A percentile compares a stretch with the other conserved stretches of the same genome.
These are phyloP conservation scores for Sinonovacula constricta DNA, from an alignment of 1,140 invertebrate genomes.

Conservation along the genomic window DNA sequence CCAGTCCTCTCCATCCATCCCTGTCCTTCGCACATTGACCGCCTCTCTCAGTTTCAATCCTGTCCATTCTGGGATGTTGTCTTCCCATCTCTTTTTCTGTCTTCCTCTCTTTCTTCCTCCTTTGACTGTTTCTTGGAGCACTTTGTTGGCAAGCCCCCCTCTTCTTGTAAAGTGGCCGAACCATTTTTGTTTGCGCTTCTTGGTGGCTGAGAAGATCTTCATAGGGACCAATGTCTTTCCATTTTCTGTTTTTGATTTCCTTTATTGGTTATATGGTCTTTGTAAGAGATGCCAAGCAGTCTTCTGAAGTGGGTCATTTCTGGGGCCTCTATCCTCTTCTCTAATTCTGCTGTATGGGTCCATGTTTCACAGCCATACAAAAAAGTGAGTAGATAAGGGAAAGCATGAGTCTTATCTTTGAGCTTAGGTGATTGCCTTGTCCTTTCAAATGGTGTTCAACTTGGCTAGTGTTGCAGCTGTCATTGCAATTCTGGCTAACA, in stretches of 20 bases:
- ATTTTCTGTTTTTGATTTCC: slow-evolving; percentile 5
- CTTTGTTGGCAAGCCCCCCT: not conserved
- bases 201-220: slow-evolving; percentile 20
- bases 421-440: slow-evolving; percentile 22
- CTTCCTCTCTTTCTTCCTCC: slow-evolving; percentile 35
- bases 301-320: slow-evolving; percentile 9
- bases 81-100: slow-evolving; percentile 41
- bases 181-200: slow-evolving; percentile 15
- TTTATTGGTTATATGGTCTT: too few relatives aligned
- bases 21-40: slow-evolving; percentile 26
- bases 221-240: slow-evolving; percentile 6
- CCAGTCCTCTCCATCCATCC: too few relatives aligned
- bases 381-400: not conserved
- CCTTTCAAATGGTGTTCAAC: too few relatives aligned
- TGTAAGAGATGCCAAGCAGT: too few relatives aligned
- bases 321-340: not conserved
- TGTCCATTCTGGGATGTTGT: slow-evolving; percentile 44
- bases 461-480: too few relatives aligned
- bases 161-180: too few relatives aligned
- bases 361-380: slow-evolving; percentile 7
- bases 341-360: too few relatives aligned
- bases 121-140: slow-evolving; percentile 22
- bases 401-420: too few relatives aligned
- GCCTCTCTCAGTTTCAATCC: too few relatives aligned
- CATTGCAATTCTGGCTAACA: too few relatives aligned